Evolutionary conservation across 2,797 vertebrate species (phyloP).

Genomic region (Acrossocheilus fasciatus): DNA sequence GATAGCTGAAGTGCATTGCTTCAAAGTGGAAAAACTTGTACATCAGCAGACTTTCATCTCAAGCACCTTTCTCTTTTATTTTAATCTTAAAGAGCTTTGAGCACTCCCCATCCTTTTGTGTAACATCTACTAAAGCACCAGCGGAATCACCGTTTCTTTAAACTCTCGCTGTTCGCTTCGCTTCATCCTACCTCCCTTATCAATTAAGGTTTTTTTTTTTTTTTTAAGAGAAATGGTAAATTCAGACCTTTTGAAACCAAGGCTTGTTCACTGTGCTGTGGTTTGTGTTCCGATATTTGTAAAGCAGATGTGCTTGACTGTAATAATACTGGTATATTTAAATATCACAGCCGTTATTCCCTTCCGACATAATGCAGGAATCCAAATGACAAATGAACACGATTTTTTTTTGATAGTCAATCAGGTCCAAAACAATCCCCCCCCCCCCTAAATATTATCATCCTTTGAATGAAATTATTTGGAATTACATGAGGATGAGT

Average conservation of each 20-base stretch:
- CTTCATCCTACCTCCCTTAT: background rate
- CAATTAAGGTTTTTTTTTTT: background rate
- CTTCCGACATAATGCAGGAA: background rate
- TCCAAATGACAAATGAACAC: background rate
- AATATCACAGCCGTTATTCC: background rate
- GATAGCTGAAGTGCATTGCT: constrained; percentile 70
- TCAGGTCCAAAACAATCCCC: no score
- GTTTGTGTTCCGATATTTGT: background rate
- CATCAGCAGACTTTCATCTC: constrained; percentile 64
- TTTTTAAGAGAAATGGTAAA: background rate
- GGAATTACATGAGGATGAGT: background rate
- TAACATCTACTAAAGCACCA: constrained; percentile 4
- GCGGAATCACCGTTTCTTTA: constrained; percentile 12
- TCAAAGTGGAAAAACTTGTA: constrained; percentile 79
- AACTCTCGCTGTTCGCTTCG: constrained; percentile 9
- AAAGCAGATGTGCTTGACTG: background rate
- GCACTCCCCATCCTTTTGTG: constrained; percentile 25
- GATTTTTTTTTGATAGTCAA: no score
- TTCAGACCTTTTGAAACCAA: background rate
- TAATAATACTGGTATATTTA: background rate
- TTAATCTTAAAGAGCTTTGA: constrained; percentile 49
- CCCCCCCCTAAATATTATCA: background rate
- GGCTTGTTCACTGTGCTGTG: background rate
- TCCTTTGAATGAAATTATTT: background rate
- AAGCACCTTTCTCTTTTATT: constrained; percentile 52